These are phyloP conservation scores for Platichthys stellatus DNA, from an alignment of 2,113 vertebrate genomes.

Conservation along the genomic window DNA sequence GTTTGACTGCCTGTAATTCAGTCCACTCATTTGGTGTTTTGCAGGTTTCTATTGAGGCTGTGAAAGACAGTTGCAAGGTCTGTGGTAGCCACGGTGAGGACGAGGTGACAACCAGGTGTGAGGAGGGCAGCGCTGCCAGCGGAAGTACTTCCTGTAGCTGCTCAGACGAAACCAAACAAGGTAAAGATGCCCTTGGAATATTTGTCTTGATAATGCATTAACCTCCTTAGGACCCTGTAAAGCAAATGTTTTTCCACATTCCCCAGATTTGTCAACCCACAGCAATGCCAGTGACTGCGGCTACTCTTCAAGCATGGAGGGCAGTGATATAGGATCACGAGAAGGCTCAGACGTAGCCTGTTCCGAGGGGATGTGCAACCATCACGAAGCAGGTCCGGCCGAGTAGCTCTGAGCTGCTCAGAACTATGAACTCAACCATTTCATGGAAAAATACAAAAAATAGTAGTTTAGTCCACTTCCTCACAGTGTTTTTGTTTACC, in stretches of 20 bases:
- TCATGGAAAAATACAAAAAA: neutral
- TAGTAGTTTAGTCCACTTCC: neutral
- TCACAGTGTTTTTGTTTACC: neutral
- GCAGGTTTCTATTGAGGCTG: constrained; percentile 86
- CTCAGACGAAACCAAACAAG: constrained; percentile 87
- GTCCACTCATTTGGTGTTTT: constrained; percentile 5
- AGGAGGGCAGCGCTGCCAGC: constrained; percentile 86
- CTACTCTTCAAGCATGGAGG: constrained; percentile 97
- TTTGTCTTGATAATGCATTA: neutral
- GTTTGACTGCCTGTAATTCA: neutral
- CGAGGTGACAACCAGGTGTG: constrained; percentile 77
- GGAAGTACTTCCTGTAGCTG: constrained; percentile 89
- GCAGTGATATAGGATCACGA: constrained; percentile 92
- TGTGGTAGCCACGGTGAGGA: constrained; percentile 81
- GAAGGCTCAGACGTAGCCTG: constrained; percentile 96
- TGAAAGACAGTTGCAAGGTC: constrained; percentile 87
- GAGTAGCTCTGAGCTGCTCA: neutral
- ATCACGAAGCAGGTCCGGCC: constrained; percentile 90
- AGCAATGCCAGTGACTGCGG: constrained; percentile 94
- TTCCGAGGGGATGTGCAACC: constrained; percentile 97
- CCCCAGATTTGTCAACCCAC: constrained; percentile 87
- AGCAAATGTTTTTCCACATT: neutral
- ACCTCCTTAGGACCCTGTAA: neutral
- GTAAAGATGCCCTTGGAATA: constrained; percentile 66
- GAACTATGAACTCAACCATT: neutral